Base-by-base conservation (phyloP, 2,888 invertebrate genomes). In the Hemicrepidius hirtus region DNA sequence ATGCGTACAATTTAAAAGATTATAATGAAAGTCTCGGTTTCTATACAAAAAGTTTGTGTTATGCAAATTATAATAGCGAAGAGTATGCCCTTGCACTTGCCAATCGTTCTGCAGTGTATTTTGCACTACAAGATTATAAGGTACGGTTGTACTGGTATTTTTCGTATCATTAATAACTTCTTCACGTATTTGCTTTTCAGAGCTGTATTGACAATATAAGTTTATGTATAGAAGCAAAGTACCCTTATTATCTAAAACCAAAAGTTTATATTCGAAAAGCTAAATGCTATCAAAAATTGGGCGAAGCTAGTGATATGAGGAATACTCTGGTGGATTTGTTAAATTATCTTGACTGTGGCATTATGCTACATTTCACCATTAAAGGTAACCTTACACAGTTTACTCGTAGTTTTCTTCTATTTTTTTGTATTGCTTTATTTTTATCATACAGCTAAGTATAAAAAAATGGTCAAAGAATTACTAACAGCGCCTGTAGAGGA, bases 201-300 rank as follows among this genome's bases (percentile, higher is more conserved):
- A 91, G 91, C 59, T 91, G 92, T 78, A 79, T 93, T 20, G 84
- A 87, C 72, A 94, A 94, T 84, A 89, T 93, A 35, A 86, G 90
- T 24, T 80, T 89, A 60, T 92, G 93, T 0, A 83, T 93, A 7
- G 84, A 88, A 44, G 86, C 88, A 75, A 89, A 89, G 7, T 94
- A 93, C 82, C 93, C 94, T 0, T 80, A 84, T 40, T 88, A 90
- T 70, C 86, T 91, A 62, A 86, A 85, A 35, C 90, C 91, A 79
- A 95, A 95, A 85, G 85, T 95, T 63, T 86, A 90, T 64, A 84
- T 93, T 13, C 88, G 95, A 21, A 88, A 89, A 77, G 91, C 90
- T 0, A 90, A 92, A 77, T 93, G 94, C 84, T 88, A 88, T 76
- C 85, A 88, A 18, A 89, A 91, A 80, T 81, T 92, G 68, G 79